Conservation (phyloP, 2,113 vertebrate species). For the Apodemus speciosus region DNA sequence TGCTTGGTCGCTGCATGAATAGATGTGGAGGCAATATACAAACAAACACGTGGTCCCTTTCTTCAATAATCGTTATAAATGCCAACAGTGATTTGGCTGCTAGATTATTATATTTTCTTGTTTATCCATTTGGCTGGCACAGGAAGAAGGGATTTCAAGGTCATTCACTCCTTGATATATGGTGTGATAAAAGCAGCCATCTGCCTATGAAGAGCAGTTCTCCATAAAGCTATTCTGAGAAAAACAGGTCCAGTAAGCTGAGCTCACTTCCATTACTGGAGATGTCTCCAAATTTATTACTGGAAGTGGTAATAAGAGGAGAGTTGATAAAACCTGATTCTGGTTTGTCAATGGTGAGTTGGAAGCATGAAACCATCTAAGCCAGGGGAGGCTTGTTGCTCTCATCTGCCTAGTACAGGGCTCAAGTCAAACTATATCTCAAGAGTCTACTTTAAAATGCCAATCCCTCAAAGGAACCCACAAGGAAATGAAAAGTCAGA, state of each 20-base stretch:
- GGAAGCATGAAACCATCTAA: conserved; percentile 76
- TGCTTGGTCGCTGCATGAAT: conserved; percentile 43
- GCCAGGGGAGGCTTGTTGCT: conserved; percentile 48
- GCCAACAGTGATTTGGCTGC: conserved; percentile 65
- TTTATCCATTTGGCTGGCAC: conserved; percentile 75
- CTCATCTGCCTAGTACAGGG: conserved; percentile 49
- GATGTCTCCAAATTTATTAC: conserved; percentile 79
- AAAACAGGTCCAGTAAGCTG: conserved; percentile 81
- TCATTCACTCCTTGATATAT: conserved; percentile 67
- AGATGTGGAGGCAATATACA: neutral
- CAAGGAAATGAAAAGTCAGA: neutral
- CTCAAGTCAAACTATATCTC: neutral
- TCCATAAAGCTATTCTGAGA: conserved; percentile 78
- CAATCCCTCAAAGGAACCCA: neutral
- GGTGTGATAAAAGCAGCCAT: conserved; percentile 71
- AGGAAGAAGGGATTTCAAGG: conserved; percentile 73
- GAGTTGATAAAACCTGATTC: conserved; percentile 69
- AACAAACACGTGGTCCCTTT: neutral
- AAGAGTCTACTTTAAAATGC: neutral
- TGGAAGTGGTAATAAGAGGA: conserved; percentile 74
- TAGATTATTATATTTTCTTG: conserved; percentile 64
- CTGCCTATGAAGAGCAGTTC: conserved; percentile 72
- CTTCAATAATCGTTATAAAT: conserved; percentile 45
- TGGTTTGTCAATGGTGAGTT: conserved; percentile 75
- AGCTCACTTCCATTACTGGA: conserved; percentile 84